Evolutionary conservation across 2,113 vertebrate genomes (phyloP).

Genomic region (Apteryx mantelli): DNA sequence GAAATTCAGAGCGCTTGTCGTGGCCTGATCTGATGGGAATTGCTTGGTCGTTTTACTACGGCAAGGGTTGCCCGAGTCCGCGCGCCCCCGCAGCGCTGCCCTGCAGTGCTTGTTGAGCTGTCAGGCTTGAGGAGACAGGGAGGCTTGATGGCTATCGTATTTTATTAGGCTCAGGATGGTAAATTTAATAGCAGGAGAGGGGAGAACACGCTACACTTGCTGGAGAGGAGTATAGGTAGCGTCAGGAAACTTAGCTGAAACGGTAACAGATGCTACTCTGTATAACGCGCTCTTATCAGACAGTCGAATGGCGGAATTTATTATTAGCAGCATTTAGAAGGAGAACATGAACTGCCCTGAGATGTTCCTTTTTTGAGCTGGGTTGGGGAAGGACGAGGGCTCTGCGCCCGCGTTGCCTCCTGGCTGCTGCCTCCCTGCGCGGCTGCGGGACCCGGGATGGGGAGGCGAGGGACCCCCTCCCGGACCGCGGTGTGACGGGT

Average conservation of each 20-base stretch:
- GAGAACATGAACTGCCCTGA: background rate
- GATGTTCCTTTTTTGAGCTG: background rate
- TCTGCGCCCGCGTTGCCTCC: background rate
- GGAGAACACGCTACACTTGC: background rate
- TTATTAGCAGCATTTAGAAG: background rate
- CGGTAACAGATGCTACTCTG: background rate
- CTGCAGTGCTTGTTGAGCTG: too few species aligned
- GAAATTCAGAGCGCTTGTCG: background rate
- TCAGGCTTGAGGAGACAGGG: background rate
- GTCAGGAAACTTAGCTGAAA: background rate
- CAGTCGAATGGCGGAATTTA: background rate
- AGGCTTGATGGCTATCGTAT: background rate
- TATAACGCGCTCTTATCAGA: background rate
- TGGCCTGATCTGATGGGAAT: background rate
- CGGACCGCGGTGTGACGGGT: background rate
- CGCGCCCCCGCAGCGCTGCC: too few species aligned
- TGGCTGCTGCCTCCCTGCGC: fast-evolving
- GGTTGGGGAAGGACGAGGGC: background rate
- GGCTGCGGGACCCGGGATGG: background rate
- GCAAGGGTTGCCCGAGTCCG: background rate
- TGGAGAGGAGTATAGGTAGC: background rate
- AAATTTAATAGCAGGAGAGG: background rate
- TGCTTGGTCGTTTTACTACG: background rate
- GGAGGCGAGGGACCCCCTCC: too few species aligned
- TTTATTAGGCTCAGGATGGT: background rate